Evolutionary conservation across 53 echinoderm and acorn worm species (phyloP), one percentile per base, ranked within the genome.

Genomic region (Paracentrotus lividus): DNA sequence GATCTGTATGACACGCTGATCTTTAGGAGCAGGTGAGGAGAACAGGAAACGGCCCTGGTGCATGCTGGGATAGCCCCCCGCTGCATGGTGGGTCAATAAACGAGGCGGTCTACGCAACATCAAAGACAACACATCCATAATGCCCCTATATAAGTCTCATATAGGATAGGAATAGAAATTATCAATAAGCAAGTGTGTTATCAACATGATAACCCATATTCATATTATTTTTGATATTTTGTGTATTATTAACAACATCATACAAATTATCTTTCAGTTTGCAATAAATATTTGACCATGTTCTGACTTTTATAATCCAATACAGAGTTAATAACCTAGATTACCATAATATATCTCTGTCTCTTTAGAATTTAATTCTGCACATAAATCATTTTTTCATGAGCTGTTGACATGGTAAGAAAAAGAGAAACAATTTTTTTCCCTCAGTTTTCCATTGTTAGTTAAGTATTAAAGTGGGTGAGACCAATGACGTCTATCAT

Each of bases 41-140:
- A 61, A 61, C 60, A 89, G 89, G 91, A 91, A 72, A 72, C 52
- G 38, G 45, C 49, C 42, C 75, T 68, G 91, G 47, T 65, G 57
- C 12, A 60, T 40, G 89, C 14, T 69, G 69, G 44, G 91, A 72
- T 68, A 91, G 90, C 91, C 54, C n/a, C n/a, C 51, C 49, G 42
- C 45, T 60, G 60, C 89, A 43, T 89, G 57, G 81, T 92, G 92
- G 92, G 92, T 92, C 92, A 92, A 78, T 92, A 92, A 78, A 81
- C 0, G 40, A 29, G 26, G 81, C 42, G 77, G 45, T 91, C 24
- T 55, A 32, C 47, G 12, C 91, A 14, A 90, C 75, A 75, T 72
- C 69, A 90, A 68, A 72, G 75, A n/a, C 24, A 44, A 42, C 60
- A 43, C 40, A 89, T 81, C 81, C 47, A 87, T 36, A 87, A 87